A percentile compares a stretch with the other conserved stretches of the same genome.
phyloP scores from a whole-genome alignment of 2,888 invertebrate genomes.

The Amphipyra tragopoginis region DNA sequence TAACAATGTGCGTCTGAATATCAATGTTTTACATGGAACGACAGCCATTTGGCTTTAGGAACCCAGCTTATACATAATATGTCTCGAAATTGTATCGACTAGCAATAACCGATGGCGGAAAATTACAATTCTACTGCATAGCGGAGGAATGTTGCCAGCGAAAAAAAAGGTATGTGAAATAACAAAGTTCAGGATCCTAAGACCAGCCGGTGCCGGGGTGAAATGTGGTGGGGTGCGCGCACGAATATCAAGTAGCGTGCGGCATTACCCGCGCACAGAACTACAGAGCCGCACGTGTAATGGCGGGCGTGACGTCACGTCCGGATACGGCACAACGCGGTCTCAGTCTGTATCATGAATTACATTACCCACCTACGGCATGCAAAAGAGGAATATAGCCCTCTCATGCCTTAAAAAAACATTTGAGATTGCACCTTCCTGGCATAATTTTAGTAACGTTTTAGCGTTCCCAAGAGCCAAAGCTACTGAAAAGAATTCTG shows the following conservation, averaged over 20 bases:
- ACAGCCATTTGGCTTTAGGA: no score
- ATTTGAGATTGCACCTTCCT: conserved; percentile 3
- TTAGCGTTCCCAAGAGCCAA: conserved; percentile 9
- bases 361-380: conserved; percentile 65
- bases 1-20: conserved; percentile 1
- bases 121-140: conserved; percentile 67
- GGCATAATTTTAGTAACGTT: conserved; percentile 9
- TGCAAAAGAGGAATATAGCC: conserved; percentile 59
- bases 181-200: conserved; percentile 80
- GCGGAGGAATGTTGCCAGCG: conserved; percentile 64
- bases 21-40: conserved; percentile 7
- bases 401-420: conserved; percentile 45
- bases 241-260: conserved; percentile 81
- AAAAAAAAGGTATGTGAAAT: conserved; percentile 74
- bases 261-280: conserved; percentile 57
- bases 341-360: conserved; percentile 71
- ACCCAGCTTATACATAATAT: not conserved
- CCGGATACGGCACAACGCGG: conserved; percentile 66
- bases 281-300: conserved; percentile 69
- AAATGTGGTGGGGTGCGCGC: conserved; percentile 78
- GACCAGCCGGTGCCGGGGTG: conserved; percentile 80
- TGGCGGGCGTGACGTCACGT: conserved; percentile 80
- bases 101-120: conserved; percentile 19
- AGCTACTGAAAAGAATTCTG: conserved; percentile 12
- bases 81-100: conserved; percentile 22